Conservation (phyloP, 2,888 invertebrate genomes). For the Phlogophora meticulosa region DNA sequence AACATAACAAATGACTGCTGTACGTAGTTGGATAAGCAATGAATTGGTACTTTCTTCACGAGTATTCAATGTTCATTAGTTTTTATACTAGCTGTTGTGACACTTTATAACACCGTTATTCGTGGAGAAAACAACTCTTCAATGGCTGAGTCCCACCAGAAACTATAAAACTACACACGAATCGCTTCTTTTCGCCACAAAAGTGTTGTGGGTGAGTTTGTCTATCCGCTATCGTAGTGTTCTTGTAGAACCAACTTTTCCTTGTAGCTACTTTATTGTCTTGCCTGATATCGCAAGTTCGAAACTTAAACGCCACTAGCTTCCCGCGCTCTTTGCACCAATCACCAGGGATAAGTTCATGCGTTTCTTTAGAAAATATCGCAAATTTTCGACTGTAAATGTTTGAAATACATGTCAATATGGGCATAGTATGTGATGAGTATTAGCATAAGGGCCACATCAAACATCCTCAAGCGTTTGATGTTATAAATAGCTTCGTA, state of each 20-base stretch:
- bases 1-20: slow-evolving; percentile 4
- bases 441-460: slow-evolving; percentile 21
- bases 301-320: slow-evolving; percentile 28
- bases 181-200: slow-evolving; percentile 43
- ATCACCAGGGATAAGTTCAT: slow-evolving; percentile 22
- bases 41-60: not conserved
- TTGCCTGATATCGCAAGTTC: slow-evolving; percentile 44
- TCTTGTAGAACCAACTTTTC: slow-evolving; percentile 41
- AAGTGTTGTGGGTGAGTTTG: slow-evolving; percentile 50
- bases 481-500: slow-evolving; percentile 51
- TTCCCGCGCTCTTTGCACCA: slow-evolving; percentile 25
- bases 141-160: slow-evolving; percentile 28
- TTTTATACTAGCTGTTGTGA: not conserved
- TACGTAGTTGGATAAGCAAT: slow-evolving; percentile 15
- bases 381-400: not conserved
- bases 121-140: not conserved
- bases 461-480: slow-evolving; percentile 36
- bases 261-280: slow-evolving; percentile 37
- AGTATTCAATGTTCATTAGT: not conserved
- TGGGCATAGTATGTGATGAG: slow-evolving; percentile 13
- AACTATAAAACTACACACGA: slow-evolving; percentile 48
- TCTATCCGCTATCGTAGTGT: slow-evolving; percentile 42
- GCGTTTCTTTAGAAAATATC: slow-evolving; percentile 15
- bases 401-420: slow-evolving; percentile 20
- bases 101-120: not conserved